phyloP scores from a whole-genome alignment of 1,140 invertebrate genomes.

The Platyura marginata region DNA sequence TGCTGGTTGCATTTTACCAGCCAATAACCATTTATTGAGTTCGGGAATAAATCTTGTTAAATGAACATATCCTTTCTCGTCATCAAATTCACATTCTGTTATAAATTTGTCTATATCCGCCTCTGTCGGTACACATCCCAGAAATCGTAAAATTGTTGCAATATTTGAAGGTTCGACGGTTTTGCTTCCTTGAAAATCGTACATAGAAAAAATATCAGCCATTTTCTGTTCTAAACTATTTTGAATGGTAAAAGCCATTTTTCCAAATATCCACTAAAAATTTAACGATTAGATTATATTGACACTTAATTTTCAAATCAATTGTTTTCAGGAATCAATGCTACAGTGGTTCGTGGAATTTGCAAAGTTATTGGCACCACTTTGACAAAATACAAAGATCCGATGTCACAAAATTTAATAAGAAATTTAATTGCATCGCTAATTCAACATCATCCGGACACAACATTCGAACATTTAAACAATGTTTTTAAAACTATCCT shows the following conservation, averaged over 20 bases:
- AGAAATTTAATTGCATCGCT: slow-evolving; percentile 46
- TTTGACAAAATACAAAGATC: slow-evolving; percentile 58
- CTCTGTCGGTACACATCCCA: neutral
- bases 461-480: slow-evolving; percentile 47
- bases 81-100: neutral
- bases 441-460: slow-evolving; percentile 40
- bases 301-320: neutral
- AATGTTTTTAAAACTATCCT: slow-evolving; percentile 38
- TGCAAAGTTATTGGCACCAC: slow-evolving; percentile 54
- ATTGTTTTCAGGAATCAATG: slow-evolving; percentile 47
- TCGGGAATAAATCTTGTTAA: neutral
- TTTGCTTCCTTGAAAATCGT: too few species aligned
- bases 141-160: neutral
- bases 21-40: neutral
- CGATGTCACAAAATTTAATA: slow-evolving; percentile 52
- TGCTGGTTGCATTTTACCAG: neutral
- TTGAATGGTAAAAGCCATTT: too few species aligned
- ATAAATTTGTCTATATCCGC: neutral
- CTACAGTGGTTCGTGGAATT: slow-evolving; percentile 55
- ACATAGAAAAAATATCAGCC: too few species aligned
- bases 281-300: too few species aligned
- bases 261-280: too few species aligned
- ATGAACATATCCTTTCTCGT: neutral
- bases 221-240: too few species aligned
- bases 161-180: too few species aligned